Conservation (phyloP, 2,888 invertebrate species). For the Graphium colonna region DNA sequence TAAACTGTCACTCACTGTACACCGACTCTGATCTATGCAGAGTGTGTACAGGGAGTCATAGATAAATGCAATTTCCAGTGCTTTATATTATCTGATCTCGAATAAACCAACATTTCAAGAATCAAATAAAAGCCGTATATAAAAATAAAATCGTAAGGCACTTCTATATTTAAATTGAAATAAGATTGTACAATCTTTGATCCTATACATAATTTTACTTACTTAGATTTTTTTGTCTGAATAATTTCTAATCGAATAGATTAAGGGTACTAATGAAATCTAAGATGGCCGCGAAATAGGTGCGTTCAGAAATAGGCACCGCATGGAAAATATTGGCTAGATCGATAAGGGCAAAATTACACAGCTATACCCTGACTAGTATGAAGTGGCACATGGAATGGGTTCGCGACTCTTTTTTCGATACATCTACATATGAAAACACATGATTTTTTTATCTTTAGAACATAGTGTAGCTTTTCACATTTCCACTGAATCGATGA, state of each 20-base stretch:
- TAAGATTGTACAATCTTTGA: conserved; percentile 52
- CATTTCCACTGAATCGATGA: conserved; percentile 34
- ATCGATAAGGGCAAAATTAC: conserved; percentile 46
- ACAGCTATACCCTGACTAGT: conserved; percentile 70
- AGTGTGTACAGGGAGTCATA: conserved; percentile 45
- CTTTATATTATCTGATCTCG: conserved; percentile 43
- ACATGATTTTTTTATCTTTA: conserved; percentile 29
- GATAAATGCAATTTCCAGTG: conserved; percentile 74
- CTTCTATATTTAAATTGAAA: conserved; percentile 74
- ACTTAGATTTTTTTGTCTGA: conserved; percentile 50
- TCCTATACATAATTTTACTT: conserved; percentile 51
- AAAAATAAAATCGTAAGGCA: conserved; percentile 78
- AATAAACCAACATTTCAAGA: conserved; percentile 36
- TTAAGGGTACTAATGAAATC: conserved; percentile 42
- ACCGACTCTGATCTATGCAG: conserved; percentile 50
- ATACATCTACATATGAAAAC: conserved; percentile 39
- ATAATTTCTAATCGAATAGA: conserved; percentile 45
- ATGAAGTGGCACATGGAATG: conserved; percentile 70
- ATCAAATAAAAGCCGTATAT: conserved; percentile 54
- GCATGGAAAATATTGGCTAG: conserved; percentile 34
- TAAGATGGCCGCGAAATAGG: conserved; percentile 33
- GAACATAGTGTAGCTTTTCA: conserved; percentile 10
- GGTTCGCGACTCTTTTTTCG: conserved; percentile 51
- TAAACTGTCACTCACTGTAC: conserved; percentile 41
- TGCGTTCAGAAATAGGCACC: conserved; percentile 27